phyloP scores from a whole-genome alignment of 2,113 vertebrate species.

The Ailurus styani region DNA sequence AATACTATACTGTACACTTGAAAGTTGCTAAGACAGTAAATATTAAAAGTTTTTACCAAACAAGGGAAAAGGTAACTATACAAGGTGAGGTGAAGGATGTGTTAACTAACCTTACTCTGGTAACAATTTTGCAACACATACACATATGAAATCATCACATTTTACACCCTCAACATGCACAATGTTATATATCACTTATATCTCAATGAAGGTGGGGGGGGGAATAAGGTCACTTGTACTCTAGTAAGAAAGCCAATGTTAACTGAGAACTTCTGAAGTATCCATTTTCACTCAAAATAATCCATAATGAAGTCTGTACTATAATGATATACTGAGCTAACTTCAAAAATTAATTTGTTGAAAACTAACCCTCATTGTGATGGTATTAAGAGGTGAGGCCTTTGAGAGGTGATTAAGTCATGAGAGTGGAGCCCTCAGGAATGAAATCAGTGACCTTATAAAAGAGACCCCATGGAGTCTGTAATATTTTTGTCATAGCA shows the following conservation, averaged over 20 bases:
- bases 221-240: not conserved
- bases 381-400: not conserved
- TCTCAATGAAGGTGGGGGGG: not conserved
- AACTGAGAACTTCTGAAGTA: not conserved
- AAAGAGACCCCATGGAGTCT: not conserved
- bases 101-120: not conserved
- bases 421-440: not conserved
- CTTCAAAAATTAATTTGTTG: not conserved
- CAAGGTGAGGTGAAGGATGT: not conserved
- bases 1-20: not conserved
- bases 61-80: not conserved
- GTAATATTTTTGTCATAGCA: not conserved
- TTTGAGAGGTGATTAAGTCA: not conserved
- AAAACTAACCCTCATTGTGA: not conserved
- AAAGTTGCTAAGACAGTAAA: not conserved
- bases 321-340: conserved; percentile 27
- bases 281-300: conserved; percentile 59
- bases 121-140: not conserved
- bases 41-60: not conserved
- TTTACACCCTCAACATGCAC: not conserved
- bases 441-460: not conserved
- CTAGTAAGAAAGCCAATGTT: not conserved
- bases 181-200: not conserved
- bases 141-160: not conserved
- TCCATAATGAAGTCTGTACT: not conserved